Evolutionary conservation across 2,888 invertebrate genomes (phyloP).

Genomic region (Vesta saturnalis): DNA sequence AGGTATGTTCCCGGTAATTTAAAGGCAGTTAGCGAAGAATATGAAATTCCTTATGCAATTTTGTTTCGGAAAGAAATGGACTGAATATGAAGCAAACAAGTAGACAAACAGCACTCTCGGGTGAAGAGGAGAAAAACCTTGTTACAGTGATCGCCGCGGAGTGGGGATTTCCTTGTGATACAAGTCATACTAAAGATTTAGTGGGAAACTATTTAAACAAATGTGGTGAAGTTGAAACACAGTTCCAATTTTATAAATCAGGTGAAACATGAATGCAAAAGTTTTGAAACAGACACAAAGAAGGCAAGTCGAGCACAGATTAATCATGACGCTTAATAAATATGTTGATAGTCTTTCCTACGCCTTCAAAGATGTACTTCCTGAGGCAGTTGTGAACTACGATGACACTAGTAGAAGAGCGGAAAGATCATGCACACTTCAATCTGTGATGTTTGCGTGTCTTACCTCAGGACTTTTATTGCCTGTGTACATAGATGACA

Average conservation of each 20-base stretch:
- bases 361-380: constrained; percentile 22
- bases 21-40: constrained; percentile 3
- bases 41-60: constrained; percentile 2
- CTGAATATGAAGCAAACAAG: neutral
- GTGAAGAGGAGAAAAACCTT: neutral
- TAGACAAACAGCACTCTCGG: neutral
- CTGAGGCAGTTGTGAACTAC: too few relatives aligned
- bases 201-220: too few relatives aligned
- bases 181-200: too few relatives aligned
- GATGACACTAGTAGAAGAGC: too few relatives aligned
- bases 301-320: constrained; percentile 39
- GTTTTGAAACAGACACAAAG: constrained; percentile 26
- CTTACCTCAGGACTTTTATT: too few relatives aligned
- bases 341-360: constrained; percentile 34
- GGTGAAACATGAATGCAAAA: too few relatives aligned
- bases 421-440: too few relatives aligned
- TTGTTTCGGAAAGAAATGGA: too few relatives aligned
- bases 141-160: neutral
- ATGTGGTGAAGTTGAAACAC: too few relatives aligned
- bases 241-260: constrained; percentile 21
- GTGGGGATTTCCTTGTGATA: too few relatives aligned
- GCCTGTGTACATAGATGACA: too few relatives aligned
- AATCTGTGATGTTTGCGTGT: too few relatives aligned
- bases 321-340: constrained; percentile 26
- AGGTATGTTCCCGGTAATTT: constrained; percentile 8